Conservation (phyloP, 2,113 vertebrate genomes). For the Chascanopsetta lugubris region DNA sequence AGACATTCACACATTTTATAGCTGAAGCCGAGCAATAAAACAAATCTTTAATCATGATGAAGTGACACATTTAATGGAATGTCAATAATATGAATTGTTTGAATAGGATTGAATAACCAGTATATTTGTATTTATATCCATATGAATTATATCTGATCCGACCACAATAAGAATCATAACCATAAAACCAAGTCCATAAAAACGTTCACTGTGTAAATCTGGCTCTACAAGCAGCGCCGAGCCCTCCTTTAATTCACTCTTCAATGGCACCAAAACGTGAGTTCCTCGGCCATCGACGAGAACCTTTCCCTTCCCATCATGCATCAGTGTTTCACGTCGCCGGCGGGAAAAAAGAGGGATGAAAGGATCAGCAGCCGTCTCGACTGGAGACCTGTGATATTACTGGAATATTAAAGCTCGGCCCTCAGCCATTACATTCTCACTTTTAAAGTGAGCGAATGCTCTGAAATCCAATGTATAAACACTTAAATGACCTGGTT, state of each 20-base stretch:
- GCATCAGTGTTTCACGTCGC: not conserved
- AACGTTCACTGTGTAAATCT: not conserved
- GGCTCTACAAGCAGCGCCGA: too few relatives aligned
- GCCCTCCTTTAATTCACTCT: too few relatives aligned
- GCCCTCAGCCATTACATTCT: not conserved
- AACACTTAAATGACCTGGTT: not conserved
- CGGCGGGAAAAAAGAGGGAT: not conserved
- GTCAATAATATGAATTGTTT: too few relatives aligned
- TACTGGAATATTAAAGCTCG: not conserved
- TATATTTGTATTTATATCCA: not conserved
- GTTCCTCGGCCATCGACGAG: not conserved
- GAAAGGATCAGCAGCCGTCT: slow-evolving; percentile 9
- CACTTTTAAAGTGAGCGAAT: not conserved
- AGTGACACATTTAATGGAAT: too few relatives aligned
- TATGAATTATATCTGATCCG: not conserved
- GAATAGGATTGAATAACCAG: too few relatives aligned
- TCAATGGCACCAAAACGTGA: not conserved
- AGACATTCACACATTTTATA: too few relatives aligned
- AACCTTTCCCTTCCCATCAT: not conserved
- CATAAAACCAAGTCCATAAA: not conserved
- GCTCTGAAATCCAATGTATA: not conserved
- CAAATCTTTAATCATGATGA: too few relatives aligned
- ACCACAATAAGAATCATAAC: not conserved
- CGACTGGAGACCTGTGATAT: slow-evolving; percentile 18
- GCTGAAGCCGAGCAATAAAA: too few relatives aligned